A percentile compares a stretch with the other conserved stretches of the same genome.
Evolutionary conservation across 2,888 invertebrate species (phyloP).

Genomic region (Cordilura impudica): DNA sequence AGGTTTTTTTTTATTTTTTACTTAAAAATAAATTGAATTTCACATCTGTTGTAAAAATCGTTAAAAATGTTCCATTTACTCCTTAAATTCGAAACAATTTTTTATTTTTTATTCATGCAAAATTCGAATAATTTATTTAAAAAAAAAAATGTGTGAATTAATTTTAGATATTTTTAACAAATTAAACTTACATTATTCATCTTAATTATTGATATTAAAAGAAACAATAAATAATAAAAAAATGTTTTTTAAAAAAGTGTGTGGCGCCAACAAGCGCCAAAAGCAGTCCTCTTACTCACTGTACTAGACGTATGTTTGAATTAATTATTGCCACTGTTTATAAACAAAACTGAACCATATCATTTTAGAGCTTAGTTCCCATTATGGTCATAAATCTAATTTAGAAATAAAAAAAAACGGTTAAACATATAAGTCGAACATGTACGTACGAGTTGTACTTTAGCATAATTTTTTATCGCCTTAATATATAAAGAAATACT

Average conservation of each 20-base stretch:
- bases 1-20: background rate
- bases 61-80: background rate
- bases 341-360: slow-evolving; percentile 1
- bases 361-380: background rate
- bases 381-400: slow-evolving; percentile 10
- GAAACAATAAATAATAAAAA: background rate
- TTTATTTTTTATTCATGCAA: background rate
- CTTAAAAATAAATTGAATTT: background rate
- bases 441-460: background rate
- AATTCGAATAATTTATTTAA: too few relatives aligned
- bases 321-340: slow-evolving; percentile 7
- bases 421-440: background rate
- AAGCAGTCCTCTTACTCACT: background rate
- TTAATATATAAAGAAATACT: background rate
- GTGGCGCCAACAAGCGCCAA: slow-evolving; percentile 32
- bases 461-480: background rate
- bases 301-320: background rate
- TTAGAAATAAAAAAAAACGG: background rate
- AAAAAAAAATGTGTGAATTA: background rate
- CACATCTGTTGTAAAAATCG: background rate
- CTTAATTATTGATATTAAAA: background rate
- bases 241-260: background rate
- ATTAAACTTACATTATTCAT: slow-evolving; percentile 10
- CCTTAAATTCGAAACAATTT: background rate
- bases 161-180: background rate